Percentiles rank a stretch among this genome's conserved stretches.
phyloP scores from a whole-genome alignment of 2,113 vertebrate genomes.

The Psilopogon haemacephalus region DNA sequence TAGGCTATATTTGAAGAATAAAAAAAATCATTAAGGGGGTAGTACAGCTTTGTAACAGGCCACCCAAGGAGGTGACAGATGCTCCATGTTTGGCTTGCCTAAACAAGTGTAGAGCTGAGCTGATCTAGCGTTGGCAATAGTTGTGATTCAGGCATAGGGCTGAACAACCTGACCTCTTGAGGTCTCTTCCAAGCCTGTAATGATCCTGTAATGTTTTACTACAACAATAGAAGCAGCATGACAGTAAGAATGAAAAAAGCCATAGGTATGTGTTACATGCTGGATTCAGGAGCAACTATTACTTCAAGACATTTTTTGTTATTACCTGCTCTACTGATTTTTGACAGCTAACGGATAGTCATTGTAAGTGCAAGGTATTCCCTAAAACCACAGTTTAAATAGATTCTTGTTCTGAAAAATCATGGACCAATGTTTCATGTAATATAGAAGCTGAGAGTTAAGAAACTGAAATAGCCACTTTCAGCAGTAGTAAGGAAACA shows the following conservation, averaged over 20 bases:
- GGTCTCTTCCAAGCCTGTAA: not conserved
- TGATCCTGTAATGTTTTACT: not conserved
- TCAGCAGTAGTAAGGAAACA: not conserved
- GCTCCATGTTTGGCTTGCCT: not conserved
- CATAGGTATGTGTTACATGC: not conserved
- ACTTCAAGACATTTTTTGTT: not conserved
- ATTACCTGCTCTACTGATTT: not conserved
- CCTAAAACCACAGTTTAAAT: not conserved
- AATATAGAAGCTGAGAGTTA: not conserved
- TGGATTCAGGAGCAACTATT: not conserved
- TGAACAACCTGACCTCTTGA: not conserved
- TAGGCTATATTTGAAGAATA: not conserved
- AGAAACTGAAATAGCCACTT: not conserved
- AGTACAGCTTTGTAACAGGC: not conserved
- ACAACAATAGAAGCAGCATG: rapidly evolving
- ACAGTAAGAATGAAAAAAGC: not conserved
- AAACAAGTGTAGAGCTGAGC: not conserved
- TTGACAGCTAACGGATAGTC: not conserved
- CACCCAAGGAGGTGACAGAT: not conserved
- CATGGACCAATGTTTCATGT: not conserved
- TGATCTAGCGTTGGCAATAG: not conserved
- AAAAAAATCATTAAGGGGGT: not conserved
- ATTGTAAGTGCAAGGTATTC: not conserved
- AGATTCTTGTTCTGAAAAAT: not conserved
- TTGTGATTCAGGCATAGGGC: not conserved